A percentile compares a stretch with the other conserved stretches of the same genome.
phyloP scores from a whole-genome alignment of 2,113 vertebrate genomes.

The Cynopterus brachyotis region DNA sequence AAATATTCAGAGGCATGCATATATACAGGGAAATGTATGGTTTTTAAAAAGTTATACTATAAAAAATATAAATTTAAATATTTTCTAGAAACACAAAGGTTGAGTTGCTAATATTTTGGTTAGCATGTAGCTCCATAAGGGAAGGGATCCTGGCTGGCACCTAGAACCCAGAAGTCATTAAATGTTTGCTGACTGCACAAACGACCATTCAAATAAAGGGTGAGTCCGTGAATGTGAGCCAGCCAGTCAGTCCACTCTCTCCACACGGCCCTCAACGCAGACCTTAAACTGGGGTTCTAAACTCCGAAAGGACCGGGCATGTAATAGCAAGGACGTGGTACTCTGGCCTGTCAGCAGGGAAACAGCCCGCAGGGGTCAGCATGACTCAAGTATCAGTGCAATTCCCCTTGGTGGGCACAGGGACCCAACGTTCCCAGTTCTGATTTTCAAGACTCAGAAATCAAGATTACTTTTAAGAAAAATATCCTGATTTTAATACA shows the following conservation, averaged over 20 bases:
- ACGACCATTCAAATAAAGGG: neutral
- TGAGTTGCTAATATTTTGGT: neutral
- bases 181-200: neutral
- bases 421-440: neutral
- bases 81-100: neutral
- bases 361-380: neutral
- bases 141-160: neutral
- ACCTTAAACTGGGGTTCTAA: neutral
- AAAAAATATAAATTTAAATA: neutral
- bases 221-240: too few species aligned
- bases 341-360: neutral
- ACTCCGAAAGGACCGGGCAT: neutral
- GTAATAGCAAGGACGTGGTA: accelerated
- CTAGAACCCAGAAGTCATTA: neutral
- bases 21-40: neutral
- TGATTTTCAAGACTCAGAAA: neutral
- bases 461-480: neutral
- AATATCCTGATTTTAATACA: neutral
- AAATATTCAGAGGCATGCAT: neutral
- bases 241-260: too few species aligned
- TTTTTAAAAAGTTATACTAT: neutral
- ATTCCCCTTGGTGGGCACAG: accelerated
- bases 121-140: neutral
- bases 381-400: neutral
- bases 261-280: accelerated